Base-by-base conservation (phyloP, 1,140 invertebrate species). In the Neodiprion virginianus region DNA sequence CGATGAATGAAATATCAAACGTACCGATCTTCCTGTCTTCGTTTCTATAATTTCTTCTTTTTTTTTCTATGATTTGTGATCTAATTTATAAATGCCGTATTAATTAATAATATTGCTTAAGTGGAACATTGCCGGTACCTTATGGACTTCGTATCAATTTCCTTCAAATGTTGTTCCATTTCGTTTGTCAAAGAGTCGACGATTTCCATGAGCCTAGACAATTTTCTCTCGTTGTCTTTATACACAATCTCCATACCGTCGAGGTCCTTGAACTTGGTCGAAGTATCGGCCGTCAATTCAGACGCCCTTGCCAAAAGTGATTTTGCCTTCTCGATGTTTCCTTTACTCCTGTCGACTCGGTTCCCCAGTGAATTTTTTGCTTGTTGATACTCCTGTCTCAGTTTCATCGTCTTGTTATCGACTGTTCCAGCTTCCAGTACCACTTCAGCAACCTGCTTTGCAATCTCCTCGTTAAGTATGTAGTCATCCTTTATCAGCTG, bases 401-500 rank as follows among this genome's bases (percentile, higher is more conserved):
- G 79, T 69, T 90, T 88, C 23, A 77, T 79, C 10, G 90, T 88
- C 72, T 90, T 89, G 0, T 85, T 81, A 76, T 91, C 87, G 7
- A 93, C 92, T 21, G 85, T 82, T n/a, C 88, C 85, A 0, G 93
- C 92, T 69, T 92, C 88, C 8, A 88, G 81, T 1, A 86, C 88
- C 0, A 93, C 91, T 17, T 85, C 85, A 3, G 85, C 80, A 0
- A 91, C 89, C 75, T 93, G 91, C 2, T 84, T 81, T 21, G 87
- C 86, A 1, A 93, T 93, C 77, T 92, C 91, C 49, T 85, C 78
- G 23, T 89, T 84, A 0, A 93, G 88, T 48, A 91, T 87, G 28
- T 90, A 87, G 78, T 95, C 92, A 84, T 97, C 96, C 82, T 93
- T 93, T 3, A 93, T 89, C 69, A 94, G 94, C 80, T 94, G 92